Evolutionary conservation across 2,113 vertebrate species (phyloP).

Genomic region (Nycticorax nycticorax): DNA sequence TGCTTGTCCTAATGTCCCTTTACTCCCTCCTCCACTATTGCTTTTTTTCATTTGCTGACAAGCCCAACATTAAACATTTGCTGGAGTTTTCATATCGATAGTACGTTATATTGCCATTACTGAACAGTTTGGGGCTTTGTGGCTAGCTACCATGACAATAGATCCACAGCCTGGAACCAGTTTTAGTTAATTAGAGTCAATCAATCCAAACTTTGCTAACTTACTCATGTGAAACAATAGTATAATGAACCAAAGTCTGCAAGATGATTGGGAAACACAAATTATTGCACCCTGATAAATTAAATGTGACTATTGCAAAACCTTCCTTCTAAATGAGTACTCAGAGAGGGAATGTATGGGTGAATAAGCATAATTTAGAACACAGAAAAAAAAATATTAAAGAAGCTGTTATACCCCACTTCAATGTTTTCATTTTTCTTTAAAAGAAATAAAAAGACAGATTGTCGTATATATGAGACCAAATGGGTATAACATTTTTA

Average conservation of each 20-base stretch:
- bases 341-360: conserved; percentile 70
- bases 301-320: conserved; percentile 86
- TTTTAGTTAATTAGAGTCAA: conserved; percentile 99
- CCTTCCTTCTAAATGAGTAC: conserved; percentile 79
- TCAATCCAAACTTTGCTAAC: conserved; percentile 99
- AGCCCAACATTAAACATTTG: conserved; percentile 86
- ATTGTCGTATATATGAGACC: background rate
- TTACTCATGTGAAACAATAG: conserved; percentile 99
- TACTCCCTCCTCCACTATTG: conserved; percentile 6
- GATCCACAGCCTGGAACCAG: conserved; percentile 99
- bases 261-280: conserved; percentile 99
- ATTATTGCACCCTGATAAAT: conserved; percentile 94
- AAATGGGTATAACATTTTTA: background rate
- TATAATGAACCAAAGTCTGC: conserved; percentile 99
- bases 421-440: conserved; percentile 55
- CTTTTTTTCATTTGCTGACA: conserved; percentile 70
- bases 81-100: conserved; percentile 94
- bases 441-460: conserved; percentile 38
- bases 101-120: conserved; percentile 87
- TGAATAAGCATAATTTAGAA: conserved; percentile 81
- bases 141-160: conserved; percentile 99
- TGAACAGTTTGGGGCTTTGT: conserved; percentile 85
- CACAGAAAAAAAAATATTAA: conserved; percentile 67
- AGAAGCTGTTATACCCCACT: conserved; percentile 55
- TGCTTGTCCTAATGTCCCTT: conserved; percentile 46